Percentiles rank a stretch among this genome's conserved stretches.
phyloP scores from a whole-genome alignment of 1,140 invertebrate genomes.

The Lepeophtheirus salmonis region DNA sequence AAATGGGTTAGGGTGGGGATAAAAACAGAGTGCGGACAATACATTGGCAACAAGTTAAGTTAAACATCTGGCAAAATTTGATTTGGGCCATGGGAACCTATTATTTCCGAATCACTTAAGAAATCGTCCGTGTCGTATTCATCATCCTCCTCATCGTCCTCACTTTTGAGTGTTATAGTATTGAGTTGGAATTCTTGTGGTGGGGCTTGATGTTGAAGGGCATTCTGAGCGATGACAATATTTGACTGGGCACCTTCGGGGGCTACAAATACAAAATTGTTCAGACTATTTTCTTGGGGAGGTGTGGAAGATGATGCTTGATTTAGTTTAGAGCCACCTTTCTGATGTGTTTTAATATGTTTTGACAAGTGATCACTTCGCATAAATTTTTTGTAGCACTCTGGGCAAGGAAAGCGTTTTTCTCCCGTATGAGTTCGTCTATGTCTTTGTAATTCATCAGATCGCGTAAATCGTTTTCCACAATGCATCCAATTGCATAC shows the following conservation, averaged over 20 bases:
- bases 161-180: not conserved
- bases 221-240: not conserved
- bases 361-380: conserved; percentile 56
- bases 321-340: conserved; percentile 8
- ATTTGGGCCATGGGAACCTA: not conserved
- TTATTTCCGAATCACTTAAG: not conserved
- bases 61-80: not conserved
- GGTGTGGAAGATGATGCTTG: conserved; percentile 17
- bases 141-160: not conserved
- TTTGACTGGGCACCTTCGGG: not conserved
- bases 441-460: conserved; percentile 24
- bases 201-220: too few species aligned
- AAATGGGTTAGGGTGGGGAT: too few species aligned
- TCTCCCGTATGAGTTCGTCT: conserved; percentile 45
- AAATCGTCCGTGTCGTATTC: not conserved
- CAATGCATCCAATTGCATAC: conserved; percentile 86
- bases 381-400: conserved; percentile 68
- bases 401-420: conserved; percentile 60
- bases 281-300: not conserved
- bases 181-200: not conserved
- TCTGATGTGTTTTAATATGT: conserved; percentile 56
- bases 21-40: too few species aligned
- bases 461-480: conserved; percentile 41
- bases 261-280: not conserved
- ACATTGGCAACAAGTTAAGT: not conserved